Percentiles rank a stretch among this genome's conserved stretches.
These are phyloP conservation scores for Columba livia DNA, from an alignment of 2,113 vertebrate genomes.

Conservation along the genomic window DNA sequence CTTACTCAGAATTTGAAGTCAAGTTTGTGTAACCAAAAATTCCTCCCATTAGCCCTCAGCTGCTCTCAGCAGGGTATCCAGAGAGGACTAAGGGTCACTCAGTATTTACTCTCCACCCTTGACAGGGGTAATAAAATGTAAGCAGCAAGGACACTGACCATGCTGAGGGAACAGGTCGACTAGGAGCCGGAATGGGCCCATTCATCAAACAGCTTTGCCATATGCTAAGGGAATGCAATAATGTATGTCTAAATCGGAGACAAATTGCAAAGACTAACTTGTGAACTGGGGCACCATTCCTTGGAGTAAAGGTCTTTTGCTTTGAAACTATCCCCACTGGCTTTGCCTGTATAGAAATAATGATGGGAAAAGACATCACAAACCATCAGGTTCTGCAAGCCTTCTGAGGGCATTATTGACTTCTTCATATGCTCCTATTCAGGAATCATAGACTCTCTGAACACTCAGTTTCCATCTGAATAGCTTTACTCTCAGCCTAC, in stretches of 20 bases:
- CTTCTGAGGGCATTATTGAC: not conserved
- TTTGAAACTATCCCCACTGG: not conserved
- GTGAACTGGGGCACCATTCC: not conserved
- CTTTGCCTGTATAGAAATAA: not conserved
- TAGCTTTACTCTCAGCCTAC: not conserved
- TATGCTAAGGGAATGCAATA: not conserved
- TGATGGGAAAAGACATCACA: not conserved
- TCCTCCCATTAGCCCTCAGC: not conserved
- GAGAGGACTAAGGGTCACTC: not conserved
- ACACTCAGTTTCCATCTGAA: not conserved
- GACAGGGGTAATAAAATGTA: not conserved
- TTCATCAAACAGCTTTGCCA: not conserved
- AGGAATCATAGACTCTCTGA: not conserved
- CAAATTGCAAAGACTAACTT: not conserved
- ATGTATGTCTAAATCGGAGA: not conserved
- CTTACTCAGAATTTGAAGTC: not conserved
- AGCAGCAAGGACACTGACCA: not conserved
- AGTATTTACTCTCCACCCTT: not conserved
- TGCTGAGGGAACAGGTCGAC: not conserved
- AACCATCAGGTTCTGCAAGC: not conserved
- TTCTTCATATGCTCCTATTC: not conserved
- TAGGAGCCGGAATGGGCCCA: not conserved
- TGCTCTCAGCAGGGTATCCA: not conserved
- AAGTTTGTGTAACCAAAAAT: not conserved
- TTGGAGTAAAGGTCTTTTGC: not conserved